Conservation (phyloP, 1,140 invertebrate species). For the Lasaia peninsularis region DNA sequence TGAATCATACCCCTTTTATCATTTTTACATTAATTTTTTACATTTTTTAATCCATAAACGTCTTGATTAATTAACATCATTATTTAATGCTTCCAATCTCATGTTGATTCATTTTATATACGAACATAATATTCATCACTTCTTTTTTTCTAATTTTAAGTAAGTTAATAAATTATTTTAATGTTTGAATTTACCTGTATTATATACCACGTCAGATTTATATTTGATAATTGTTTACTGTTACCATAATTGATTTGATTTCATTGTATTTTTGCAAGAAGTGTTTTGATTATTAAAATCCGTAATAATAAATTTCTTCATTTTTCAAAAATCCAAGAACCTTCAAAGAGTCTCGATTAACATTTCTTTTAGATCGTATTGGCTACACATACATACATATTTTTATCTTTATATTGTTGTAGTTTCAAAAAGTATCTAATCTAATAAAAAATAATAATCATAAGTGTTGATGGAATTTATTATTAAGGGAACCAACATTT, state of each 20-base stretch:
- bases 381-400: too few species aligned
- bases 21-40: not conserved
- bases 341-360: too few species aligned
- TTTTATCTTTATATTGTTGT: too few species aligned
- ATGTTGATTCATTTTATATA: not conserved
- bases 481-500: not conserved
- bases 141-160: not conserved
- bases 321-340: not conserved
- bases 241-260: not conserved
- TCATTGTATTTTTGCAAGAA: not conserved
- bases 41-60: not conserved
- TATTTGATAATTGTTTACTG: not conserved
- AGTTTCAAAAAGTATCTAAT: too few species aligned
- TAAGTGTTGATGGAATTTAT: not conserved
- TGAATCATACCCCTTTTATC: constrained; percentile 37
- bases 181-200: too few species aligned
- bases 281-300: not conserved
- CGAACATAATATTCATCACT: not conserved
- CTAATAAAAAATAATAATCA: too few species aligned
- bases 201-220: not conserved
- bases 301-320: not conserved
- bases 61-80: not conserved
- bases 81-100: not conserved
- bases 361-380: too few species aligned
- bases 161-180: too few species aligned